Base-by-base conservation (phyloP, 2,113 vertebrate genomes). In the Aythya baeri region DNA sequence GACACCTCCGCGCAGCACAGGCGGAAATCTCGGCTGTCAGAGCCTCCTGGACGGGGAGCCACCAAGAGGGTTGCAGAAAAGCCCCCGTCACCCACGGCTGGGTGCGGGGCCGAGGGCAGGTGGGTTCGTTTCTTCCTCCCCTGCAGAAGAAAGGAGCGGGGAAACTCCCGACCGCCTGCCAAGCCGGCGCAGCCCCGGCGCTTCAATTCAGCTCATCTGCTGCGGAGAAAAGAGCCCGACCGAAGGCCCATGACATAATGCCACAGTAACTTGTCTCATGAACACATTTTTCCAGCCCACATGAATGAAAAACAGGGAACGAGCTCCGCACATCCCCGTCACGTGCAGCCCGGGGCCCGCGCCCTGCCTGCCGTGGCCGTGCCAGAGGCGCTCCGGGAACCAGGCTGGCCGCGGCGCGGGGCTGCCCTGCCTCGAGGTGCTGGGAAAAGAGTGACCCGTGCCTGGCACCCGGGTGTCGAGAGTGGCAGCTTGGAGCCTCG, bases 271-370 rank as follows among this genome's bases (percentile, higher is more conserved):
- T 96, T 83, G n/a, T 73, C 88, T 97, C 94, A 85, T 96, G 96
- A 98, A 96, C 91, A 98, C 92, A 95, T 96, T 97, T 97, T 97
- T 97, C 96, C 97, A 97, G 96, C 95, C 93, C 93, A 44, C 95
- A 98, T 97, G 96, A 97, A 97, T 97, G 95, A 98, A 96, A 97
- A 97, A 93, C 96, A 97, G 96, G 96, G 95, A 95, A 93, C 74
- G 93, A 94, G 91, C 93, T 95, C 63, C 21, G 85, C 90, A 79
- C 88, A 97, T 36, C 86, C 57, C 34, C 9, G 4, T 94, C 95
- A 96, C 78, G 67, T 91, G 96, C 89, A 67, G 87, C 71, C 59
- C 77, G 14, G 62, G 62, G 17, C 36, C 36, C 25, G 20, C 32
- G 57, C 57, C 23, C 31, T 1, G 83, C 79, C 71, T 5, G 3